Evolutionary conservation across 1,140 invertebrate genomes (phyloP), one percentile per base, ranked within the genome.

Genomic region (Solenopsis invicta): DNA sequence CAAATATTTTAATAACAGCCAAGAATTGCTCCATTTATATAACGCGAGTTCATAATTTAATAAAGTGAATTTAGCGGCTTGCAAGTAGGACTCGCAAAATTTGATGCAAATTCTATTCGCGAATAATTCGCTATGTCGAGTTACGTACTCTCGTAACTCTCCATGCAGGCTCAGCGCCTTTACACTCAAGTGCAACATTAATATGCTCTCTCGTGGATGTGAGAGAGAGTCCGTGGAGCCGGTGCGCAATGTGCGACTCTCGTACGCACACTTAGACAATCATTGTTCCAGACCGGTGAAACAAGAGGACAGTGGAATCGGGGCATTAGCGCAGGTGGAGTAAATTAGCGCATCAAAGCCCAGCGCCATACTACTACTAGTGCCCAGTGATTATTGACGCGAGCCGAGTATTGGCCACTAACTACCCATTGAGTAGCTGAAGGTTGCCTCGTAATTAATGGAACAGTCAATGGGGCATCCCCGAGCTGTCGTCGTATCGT

Each of bases 331-430:
- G 92, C 89, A 91, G 89, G 89, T 94, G 92, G 87, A 92, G 91
- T 91, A 93, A 94, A 94, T 94, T 94, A 94, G 92, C 91, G 93
- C 92, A 93, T 94, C 93, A 94, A 94, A 94, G 93, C 93, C 85
- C 87, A 62, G 88, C 59, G 77, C 72, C 75, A 72, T 72, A 75
- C 82, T 88, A 91, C 90, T 87, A 90, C 91, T n/a, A 87, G 88
- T 89, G 91, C 87, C 89, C 90, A 93, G 92, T 93, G 94, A 94
- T 94, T 94, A 94, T 93, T 92, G 93, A 93, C 89, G 93, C 90
- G 90, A 91, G 90, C 92, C 91, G 93, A 93, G 92, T 92, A 93
- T 93, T 93, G 93, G 92, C 93, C 93, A 93, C 93, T 94, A 94
- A 94, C 93, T 92, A 94, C 89, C 92, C 93, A 94, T 93, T 94